Evolutionary conservation across 2,113 vertebrate species (phyloP).

Genomic region (Aix galericulata): DNA sequence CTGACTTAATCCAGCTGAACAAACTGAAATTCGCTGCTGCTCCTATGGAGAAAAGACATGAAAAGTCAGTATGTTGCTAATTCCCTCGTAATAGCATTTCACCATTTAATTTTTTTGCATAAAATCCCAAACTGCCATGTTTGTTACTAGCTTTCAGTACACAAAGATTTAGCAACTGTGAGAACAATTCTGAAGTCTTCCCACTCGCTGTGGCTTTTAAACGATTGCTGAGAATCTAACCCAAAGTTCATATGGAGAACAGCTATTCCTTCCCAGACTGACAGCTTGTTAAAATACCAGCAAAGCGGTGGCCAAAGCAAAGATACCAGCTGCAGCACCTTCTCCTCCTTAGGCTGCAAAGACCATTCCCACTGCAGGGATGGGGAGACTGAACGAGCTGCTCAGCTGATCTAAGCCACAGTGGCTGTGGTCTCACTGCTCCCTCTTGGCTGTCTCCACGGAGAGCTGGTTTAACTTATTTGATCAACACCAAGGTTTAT

Average conservation of each 20-base stretch:
- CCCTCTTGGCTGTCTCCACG: not conserved
- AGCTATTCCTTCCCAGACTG: fast-evolving
- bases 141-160: not conserved
- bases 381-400: not conserved
- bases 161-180: not conserved
- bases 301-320: not conserved
- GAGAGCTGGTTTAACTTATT: not conserved
- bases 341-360: not conserved
- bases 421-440: not conserved
- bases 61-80: conserved; percentile 14
- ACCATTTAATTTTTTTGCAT: not conserved
- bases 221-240: not conserved
- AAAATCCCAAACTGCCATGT: not conserved
- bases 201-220: not conserved
- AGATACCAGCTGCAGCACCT: not conserved
- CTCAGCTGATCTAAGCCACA: not conserved
- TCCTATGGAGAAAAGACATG: conserved; percentile 77
- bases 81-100: conserved; percentile 40
- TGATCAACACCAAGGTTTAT: not conserved
- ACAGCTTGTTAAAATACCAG: not conserved
- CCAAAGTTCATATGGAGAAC: not conserved
- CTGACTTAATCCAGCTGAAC: conserved; percentile 86
- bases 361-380: not conserved
- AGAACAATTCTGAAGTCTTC: not conserved
- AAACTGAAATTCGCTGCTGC: conserved; percentile 90